These are phyloP conservation scores for Crotalus helleri DNA, from an alignment of 2,113 vertebrate species.

Conservation along the genomic window DNA sequence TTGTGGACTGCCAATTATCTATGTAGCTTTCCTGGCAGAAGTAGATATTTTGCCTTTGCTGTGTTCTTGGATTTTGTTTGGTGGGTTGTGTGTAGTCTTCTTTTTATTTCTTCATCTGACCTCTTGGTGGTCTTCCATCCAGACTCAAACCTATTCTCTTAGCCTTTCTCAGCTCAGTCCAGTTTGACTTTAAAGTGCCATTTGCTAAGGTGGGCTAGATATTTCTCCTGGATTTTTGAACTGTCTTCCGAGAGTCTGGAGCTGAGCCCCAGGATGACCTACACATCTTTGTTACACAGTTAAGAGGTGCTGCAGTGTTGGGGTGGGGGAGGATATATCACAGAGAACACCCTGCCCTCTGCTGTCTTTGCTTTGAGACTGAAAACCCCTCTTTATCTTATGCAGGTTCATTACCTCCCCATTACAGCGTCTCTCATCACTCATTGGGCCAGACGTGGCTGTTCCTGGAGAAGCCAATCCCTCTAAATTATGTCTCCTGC, in stretches of 20 bases:
- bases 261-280: neutral
- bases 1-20: neutral
- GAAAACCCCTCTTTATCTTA: conserved; percentile 16
- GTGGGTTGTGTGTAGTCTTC: neutral
- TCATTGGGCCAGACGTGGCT: neutral
- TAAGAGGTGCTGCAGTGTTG: neutral
- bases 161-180: neutral
- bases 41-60: neutral
- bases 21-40: neutral
- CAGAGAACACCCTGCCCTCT: neutral
- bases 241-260: neutral
- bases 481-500: conserved; percentile 20
- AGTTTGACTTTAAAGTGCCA: neutral
- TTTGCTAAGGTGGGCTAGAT: neutral
- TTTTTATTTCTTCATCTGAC: neutral
- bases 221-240: neutral
- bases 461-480: neutral
- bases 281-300: neutral
- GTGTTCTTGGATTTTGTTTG: neutral
- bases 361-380: neutral
- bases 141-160: neutral
- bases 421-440: conserved; percentile 17
- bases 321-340: neutral
- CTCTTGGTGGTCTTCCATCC: neutral
- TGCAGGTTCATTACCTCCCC: conserved; percentile 33